phyloP scores from a whole-genome alignment of 1,140 invertebrate species.

The Eriocheir sinensis region DNA sequence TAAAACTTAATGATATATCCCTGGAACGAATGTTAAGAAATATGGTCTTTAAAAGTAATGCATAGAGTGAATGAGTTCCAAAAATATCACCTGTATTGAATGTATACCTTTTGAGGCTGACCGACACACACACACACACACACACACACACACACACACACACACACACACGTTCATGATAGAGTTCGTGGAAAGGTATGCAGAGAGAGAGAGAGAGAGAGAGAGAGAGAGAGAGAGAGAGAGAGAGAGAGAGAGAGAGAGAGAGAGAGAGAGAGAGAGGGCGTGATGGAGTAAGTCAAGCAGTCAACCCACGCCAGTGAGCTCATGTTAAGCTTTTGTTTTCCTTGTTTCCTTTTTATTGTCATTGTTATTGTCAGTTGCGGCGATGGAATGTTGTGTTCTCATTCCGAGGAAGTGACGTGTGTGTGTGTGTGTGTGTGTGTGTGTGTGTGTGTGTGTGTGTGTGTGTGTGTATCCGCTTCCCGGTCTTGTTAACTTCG shows the following conservation, averaged over 20 bases:
- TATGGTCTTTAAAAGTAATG: no score
- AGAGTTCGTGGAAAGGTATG: not conserved
- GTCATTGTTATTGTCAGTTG: no score
- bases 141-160: constrained; percentile 47
- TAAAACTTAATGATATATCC: no score
- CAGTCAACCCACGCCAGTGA: not conserved
- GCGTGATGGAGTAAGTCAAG: no score
- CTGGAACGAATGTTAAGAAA: no score
- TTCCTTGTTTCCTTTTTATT: not conserved
- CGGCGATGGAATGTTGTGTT: no score
- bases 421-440: constrained; percentile 22
- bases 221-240: not conserved
- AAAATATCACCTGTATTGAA: no score
- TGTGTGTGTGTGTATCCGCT: constrained; percentile 23
- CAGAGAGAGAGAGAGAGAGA: not conserved
- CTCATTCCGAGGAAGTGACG: not conserved
- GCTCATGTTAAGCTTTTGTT: not conserved
- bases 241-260: not conserved
- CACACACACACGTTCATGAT: constrained; percentile 2
- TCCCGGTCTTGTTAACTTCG: no score
- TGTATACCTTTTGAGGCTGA: no score
- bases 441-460: constrained; percentile 22
- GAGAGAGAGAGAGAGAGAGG: no score
- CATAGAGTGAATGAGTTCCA: no score
- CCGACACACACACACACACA: no score